Evolutionary conservation across 2,888 invertebrate species (phyloP), one percentile per base, ranked within the genome.

Genomic region (Drosophila borealis): DNA sequence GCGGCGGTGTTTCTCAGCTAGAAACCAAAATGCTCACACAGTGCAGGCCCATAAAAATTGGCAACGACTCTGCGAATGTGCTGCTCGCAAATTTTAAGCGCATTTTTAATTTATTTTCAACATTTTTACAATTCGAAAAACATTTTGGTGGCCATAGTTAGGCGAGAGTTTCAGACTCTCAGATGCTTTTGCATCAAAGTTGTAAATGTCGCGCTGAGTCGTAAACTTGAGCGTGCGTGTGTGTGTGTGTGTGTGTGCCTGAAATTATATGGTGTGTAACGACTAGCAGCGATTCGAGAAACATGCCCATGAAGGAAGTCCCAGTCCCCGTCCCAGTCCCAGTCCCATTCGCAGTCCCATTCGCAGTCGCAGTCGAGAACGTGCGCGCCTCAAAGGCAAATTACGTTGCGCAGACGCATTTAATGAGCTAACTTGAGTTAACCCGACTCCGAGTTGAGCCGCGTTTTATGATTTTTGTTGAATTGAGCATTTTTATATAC

Each of bases 191-290:
- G 78, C 85, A 89, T 83, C 77, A 82, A 87, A 83, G 88, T 87
- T 84, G 89, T 91, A 90, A 91, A 91, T 89, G 90, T 90, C 90
- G 89, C 86, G 63, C 76, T 80, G 81, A 74, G 81, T 83, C 83
- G 88, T 91, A 90, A 91, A 90, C 80, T 77, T 54, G 33, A 53
- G 50, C 29, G 29, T 29, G 29, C n/a, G n/a, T 29, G 29, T 29
- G 29, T 8, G 8, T 21, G 33, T 44, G 25, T 8, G 42, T 39
- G 54, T 21, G 42, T 45, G 34, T 64, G 39, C 34, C 8, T 64
- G 72, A 65, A 64, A 59, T 78, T 78, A 78, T 85, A 82, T 83
- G 71, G 70, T 56, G 76, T 81, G 81, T 74, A 84, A 74, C 84
- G 70, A 74, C 68, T 50, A 33, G 60, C 54, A 63, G 45, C 71